Percentiles rank a stretch among this genome's conserved stretches.
Conservation (phyloP, 2,888 invertebrate genomes). For the Trichacis sp. region DNA sequence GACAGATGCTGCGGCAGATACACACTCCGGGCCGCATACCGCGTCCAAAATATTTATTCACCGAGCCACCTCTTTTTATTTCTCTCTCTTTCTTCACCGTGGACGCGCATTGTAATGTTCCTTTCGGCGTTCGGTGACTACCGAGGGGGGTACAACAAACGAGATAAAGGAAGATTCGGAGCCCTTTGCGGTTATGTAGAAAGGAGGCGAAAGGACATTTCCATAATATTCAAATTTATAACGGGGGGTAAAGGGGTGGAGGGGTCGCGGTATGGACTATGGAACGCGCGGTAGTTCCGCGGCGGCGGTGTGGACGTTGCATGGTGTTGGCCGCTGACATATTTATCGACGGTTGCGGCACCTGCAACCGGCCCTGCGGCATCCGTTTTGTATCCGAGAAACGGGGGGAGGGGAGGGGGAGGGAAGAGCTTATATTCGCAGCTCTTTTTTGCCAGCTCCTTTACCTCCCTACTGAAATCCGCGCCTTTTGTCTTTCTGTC, state of each 20-base stretch:
- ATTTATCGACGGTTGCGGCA: slow-evolving; percentile 67
- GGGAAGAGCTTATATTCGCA: too few relatives aligned
- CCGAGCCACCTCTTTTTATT: slow-evolving; percentile 27
- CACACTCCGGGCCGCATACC: slow-evolving; percentile 43
- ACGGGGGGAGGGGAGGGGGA: too few relatives aligned
- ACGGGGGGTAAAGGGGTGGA: too few relatives aligned
- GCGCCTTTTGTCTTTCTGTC: slow-evolving; percentile 12
- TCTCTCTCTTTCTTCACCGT: slow-evolving; percentile 22
- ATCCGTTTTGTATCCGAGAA: slow-evolving; percentile 57
- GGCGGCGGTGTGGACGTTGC: slow-evolving; percentile 44
- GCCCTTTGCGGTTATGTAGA: neutral
- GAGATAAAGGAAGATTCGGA: slow-evolving; percentile 13
- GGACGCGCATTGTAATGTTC: slow-evolving; percentile 7
- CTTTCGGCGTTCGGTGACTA: neutral
- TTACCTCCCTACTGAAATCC: slow-evolving; percentile 26
- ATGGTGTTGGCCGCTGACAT: slow-evolving; percentile 68
- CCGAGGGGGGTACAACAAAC: slow-evolving; percentile 13
- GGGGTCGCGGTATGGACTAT: slow-evolving; percentile 42
- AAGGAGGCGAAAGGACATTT: slow-evolving; percentile 52
- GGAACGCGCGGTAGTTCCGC: slow-evolving; percentile 30
- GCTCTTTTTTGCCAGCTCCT: slow-evolving; percentile 32
- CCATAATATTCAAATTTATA: slow-evolving; percentile 68
- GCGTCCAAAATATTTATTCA: slow-evolving; percentile 45
- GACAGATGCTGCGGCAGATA: slow-evolving; percentile 60
- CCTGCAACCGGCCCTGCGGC: slow-evolving; percentile 64